phyloP scores from a whole-genome alignment of 1,140 invertebrate species.

The Orius laevigatus region DNA sequence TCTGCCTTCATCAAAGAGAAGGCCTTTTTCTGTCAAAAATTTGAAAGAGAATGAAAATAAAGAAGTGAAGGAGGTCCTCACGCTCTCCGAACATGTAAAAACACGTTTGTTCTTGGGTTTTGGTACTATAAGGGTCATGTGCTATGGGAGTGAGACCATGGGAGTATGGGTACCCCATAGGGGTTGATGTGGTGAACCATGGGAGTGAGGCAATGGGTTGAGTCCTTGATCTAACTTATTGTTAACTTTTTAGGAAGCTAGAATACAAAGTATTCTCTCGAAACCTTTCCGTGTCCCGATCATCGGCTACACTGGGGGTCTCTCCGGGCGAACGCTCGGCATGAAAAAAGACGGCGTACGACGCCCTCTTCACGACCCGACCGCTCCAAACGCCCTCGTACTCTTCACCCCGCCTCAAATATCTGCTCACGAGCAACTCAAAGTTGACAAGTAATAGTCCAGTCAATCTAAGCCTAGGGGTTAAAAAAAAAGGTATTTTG shows the following conservation, averaged over 20 bases:
- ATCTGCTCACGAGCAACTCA: conserved; percentile 69
- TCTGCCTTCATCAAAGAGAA: conserved; percentile 12
- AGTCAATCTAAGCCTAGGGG: too few relatives aligned
- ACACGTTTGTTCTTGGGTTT: conserved; percentile 5
- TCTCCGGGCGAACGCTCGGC: conserved; percentile 55
- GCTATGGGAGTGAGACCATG: too few relatives aligned
- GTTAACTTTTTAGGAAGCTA: conserved; percentile 40
- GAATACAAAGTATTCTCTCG: conserved; percentile 67
- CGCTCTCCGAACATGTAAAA: conserved; percentile 8
- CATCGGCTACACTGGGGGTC: conserved; percentile 59
- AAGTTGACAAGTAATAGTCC: conserved; percentile 39
- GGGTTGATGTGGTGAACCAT: not conserved
- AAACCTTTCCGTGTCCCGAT: conserved; percentile 92
- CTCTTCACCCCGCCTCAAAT: conserved; percentile 72
- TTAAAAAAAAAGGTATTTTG: too few relatives aligned
- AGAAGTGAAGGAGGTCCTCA: conserved; percentile 27
- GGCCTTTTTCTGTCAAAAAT: conserved; percentile 17
- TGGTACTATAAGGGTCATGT: too few relatives aligned
- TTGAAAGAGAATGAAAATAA: conserved; percentile 25
- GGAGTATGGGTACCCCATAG: too few relatives aligned
- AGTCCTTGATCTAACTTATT: conserved; percentile 1
- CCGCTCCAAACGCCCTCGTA: conserved; percentile 83
- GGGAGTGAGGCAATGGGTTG: not conserved
- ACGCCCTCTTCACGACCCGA: conserved; percentile 79
- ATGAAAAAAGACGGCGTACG: conserved; percentile 48